Evolutionary conservation across 2,797 vertebrate genomes (phyloP), one percentile per base, ranked within the genome.

Genomic region (Hyperoplus immaculatus): DNA sequence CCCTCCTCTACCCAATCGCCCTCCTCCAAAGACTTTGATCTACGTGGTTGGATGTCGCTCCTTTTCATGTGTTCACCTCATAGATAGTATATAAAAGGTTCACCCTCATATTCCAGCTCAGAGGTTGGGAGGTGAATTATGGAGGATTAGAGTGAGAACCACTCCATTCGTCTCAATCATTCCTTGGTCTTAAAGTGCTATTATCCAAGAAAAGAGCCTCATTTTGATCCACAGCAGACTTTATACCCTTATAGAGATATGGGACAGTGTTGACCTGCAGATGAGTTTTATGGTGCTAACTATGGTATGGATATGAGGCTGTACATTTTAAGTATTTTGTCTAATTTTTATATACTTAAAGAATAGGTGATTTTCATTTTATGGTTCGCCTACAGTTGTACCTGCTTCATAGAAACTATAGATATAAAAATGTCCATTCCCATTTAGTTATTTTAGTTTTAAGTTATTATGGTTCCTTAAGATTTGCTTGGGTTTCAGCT

Each of bases 71-170:
- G 29, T 29, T 29, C 29, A 29, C 29, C 29, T 29, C 29, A 29
- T 29, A 29, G 29, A 29, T 29, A 29, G 29, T 29, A 29, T 29
- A 29, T 29, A 29, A 29, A 29, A 29, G 29, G 61, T 43, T 50
- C 18, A 2, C 72, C 75, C 39, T 80, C 66, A 65, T 60, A 72
- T 62, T 69, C 46, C 64, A 36, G 62, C 68, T 14, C 72, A 15
- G 67, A 85, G 78, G 61, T 77, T 59, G 6, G 38, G 43, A 63
- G 69, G 72, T 78, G 75, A 82, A 69, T 81, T 79, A 85, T 68
- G n/a, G 58, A 56, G 38, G 71, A 83, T 85, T 80, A 88, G 61
- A 68, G 69, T 56, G 61, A 78, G 78, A 88, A 83, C 84, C 56
- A 62, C 47, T 80, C 63, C 15, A 84, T 88, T 85, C 70, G 64